phyloP scores from a whole-genome alignment of 1,140 invertebrate genomes.

The Achroia grisella region DNA sequence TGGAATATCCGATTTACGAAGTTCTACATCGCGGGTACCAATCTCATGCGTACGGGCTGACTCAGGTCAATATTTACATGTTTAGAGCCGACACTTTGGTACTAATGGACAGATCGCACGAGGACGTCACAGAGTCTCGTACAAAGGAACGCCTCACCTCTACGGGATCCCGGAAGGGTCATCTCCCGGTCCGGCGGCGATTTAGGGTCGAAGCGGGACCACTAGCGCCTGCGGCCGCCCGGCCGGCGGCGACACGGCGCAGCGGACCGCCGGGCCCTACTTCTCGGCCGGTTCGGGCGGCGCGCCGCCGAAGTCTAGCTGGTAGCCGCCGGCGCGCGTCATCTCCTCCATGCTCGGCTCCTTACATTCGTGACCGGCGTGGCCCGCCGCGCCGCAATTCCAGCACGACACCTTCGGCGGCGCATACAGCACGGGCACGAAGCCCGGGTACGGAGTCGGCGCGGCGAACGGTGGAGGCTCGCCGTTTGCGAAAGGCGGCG shows the following conservation, averaged over 20 bases:
- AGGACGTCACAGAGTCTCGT: background rate
- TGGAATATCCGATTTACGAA: slow-evolving; percentile 14
- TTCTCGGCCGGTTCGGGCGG: slow-evolving; percentile 60
- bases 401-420: slow-evolving; percentile 77
- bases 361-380: slow-evolving; percentile 88
- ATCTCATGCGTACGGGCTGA: slow-evolving; percentile 3
- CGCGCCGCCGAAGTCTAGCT: slow-evolving; percentile 75
- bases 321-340: slow-evolving; percentile 79
- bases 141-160: too few relatives aligned
- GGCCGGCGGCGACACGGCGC: background rate
- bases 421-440: slow-evolving; percentile 73
- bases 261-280: slow-evolving; percentile 26
- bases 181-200: too few relatives aligned
- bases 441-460: slow-evolving; percentile 59
- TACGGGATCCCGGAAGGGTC: too few relatives aligned
- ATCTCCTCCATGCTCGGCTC: slow-evolving; percentile 92
- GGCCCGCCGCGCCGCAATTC: slow-evolving; percentile 84
- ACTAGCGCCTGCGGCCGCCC: background rate
- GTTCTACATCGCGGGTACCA: slow-evolving; percentile 4
- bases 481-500: slow-evolving; percentile 58
- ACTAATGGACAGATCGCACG: slow-evolving; percentile 13
- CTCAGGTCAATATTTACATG: slow-evolving; percentile 14
- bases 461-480: slow-evolving; percentile 66
- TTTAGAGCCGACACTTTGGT: slow-evolving; percentile 21
- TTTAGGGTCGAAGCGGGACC: background rate